Base-by-base conservation (phyloP, 2,888 invertebrate genomes). In the Pantelozetes paolii region DNA sequence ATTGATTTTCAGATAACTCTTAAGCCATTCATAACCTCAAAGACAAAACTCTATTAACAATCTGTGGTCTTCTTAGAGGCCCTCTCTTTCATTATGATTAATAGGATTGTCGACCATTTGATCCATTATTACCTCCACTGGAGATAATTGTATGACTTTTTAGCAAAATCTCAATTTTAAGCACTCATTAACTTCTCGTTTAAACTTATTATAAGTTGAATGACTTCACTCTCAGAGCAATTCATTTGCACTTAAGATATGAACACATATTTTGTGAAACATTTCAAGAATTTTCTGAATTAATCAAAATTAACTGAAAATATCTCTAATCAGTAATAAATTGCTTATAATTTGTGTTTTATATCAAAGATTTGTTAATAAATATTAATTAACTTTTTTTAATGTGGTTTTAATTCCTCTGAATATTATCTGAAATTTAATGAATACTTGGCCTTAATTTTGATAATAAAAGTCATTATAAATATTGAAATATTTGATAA, bases 301-400 rank as follows among this genome's bases (percentile, higher is more conserved):
- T 62, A 62, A 62, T 62, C 62, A 62, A 15, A 62, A 62, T 18
- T 32, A 62, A 32, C 57, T 57, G 30, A 9, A 6, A 18, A 13
- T 32, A 54, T 54, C 54, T 18, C 20, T 23, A 62, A 62, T 30
- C 62, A 32, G 6, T 18, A 23, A 13, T 13, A 13, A 13, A 26
- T 23, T 54, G 36, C 36, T 62, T 32, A 62, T 62, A 62, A 62
- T 62, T 62, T 62, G 62, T 32, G 1, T 62, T 18, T 9, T 23
- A 54, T 20, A 54, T 26, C 6, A 32, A 32, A 62, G 11, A 32
- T 32, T 20, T 62, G 62, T 62, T 62, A 62, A 62, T 62, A 62
- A 62, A 32, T 62, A 62, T 62, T 62, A 62, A 62, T 62, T 62
- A 62, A 32, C 62, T 62, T 20, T 13, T n/a, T n/a, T n/a, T n/a